A percentile compares a stretch with the other conserved stretches of the same genome.
These are phyloP conservation scores for Xestobium rufovillosum DNA, from an alignment of 2,888 invertebrate genomes.

Conservation along the genomic window DNA sequence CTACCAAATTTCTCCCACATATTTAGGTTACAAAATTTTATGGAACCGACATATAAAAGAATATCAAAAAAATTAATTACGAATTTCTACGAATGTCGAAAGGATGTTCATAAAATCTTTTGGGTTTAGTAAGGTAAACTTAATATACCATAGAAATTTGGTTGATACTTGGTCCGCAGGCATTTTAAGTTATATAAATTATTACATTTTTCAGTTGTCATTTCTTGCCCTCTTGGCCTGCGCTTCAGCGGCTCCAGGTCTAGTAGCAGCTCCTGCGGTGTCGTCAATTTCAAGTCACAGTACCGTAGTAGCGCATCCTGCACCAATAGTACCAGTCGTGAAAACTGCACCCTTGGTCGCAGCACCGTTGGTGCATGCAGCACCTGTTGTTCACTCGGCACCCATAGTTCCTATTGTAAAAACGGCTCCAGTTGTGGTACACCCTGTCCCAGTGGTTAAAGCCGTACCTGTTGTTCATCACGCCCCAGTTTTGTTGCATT, in stretches of 20 bases:
- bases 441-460: slow-evolving; percentile 2
- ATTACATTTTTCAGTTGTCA: slow-evolving; percentile 23
- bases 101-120: too few species aligned
- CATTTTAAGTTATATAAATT: too few species aligned
- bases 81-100: too few species aligned
- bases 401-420: slow-evolving; percentile 25
- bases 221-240: slow-evolving; percentile 24
- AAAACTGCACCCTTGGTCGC: slow-evolving; percentile 12
- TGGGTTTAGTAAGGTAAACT: too few species aligned
- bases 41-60: too few species aligned
- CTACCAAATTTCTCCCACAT: too few species aligned
- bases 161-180: too few species aligned
- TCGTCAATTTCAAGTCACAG: slow-evolving; percentile 16
- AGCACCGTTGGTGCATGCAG: slow-evolving; percentile 25
- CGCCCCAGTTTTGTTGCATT: slow-evolving; percentile 1
- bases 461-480: slow-evolving; percentile 9
- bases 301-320: slow-evolving; percentile 13
- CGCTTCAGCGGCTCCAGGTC: slow-evolving; percentile 30
- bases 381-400: slow-evolving; percentile 23
- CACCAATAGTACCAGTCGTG: slow-evolving; percentile 2
- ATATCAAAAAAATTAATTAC: too few species aligned
- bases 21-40: too few species aligned
- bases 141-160: too few species aligned
- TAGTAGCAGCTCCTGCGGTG: slow-evolving; percentile 20
- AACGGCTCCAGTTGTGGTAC: slow-evolving; percentile 18